Conservation (phyloP, 2,888 invertebrate genomes). For the Clostera curtula region DNA sequence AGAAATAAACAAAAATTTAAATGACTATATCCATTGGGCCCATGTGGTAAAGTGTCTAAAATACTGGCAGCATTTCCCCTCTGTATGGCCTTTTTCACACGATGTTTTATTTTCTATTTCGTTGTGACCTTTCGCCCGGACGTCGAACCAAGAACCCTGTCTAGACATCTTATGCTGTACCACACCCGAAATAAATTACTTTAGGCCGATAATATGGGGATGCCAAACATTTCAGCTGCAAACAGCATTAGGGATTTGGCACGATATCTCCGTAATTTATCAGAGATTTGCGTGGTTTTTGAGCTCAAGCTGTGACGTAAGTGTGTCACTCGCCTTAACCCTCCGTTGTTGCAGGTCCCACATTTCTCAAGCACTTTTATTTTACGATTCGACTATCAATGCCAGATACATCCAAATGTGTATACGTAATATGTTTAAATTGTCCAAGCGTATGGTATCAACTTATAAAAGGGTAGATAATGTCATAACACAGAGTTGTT, state of each 20-base stretch:
- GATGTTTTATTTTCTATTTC: constrained; percentile 58
- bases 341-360: constrained; percentile 26
- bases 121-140: constrained; percentile 63
- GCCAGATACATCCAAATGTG: constrained; percentile 48
- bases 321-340: constrained; percentile 23
- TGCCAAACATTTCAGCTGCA: constrained; percentile 17
- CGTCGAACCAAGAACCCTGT: constrained; percentile 46
- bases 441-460: constrained; percentile 31
- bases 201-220: constrained; percentile 24
- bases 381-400: constrained; percentile 51
- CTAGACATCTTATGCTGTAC: constrained; percentile 54
- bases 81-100: too few relatives aligned
- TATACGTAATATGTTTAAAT: constrained; percentile 40
- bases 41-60: too few relatives aligned
- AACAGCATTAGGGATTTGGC: constrained; percentile 16
- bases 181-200: constrained; percentile 26
- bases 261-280: too few relatives aligned
- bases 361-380: constrained; percentile 37
- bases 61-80: too few relatives aligned
- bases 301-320: constrained; percentile 13
- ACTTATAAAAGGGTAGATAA: constrained; percentile 19
- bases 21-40: too few relatives aligned
- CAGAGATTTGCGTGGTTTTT: constrained; percentile 10
- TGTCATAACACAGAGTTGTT: constrained; percentile 15
- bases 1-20: too few relatives aligned